Evolutionary conservation across 2,113 vertebrate species (phyloP).

Genomic region (Smithornis capensis): DNA sequence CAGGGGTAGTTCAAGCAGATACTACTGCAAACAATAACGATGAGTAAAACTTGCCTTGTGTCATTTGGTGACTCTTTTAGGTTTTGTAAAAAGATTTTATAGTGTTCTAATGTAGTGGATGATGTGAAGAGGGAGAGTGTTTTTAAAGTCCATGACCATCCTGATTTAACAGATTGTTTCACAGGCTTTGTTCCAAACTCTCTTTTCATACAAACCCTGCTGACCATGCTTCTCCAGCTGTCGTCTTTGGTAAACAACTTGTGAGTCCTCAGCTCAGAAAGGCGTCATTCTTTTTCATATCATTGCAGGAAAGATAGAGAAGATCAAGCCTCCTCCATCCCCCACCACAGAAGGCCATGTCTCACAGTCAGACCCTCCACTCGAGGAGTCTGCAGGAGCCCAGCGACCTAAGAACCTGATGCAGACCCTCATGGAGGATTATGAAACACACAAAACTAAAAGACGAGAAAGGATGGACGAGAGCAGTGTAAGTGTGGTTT

Average conservation of each 20-base stretch:
- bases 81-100: neutral
- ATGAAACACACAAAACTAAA: slow-evolving; percentile 94
- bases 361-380: slow-evolving; percentile 75
- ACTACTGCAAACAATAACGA: neutral
- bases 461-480: slow-evolving; percentile 91
- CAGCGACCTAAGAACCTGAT: slow-evolving; percentile 92
- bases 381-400: slow-evolving; percentile 84
- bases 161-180: neutral
- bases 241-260: neutral
- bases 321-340: slow-evolving; percentile 86
- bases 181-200: neutral
- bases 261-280: slow-evolving; percentile 45
- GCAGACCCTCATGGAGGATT: slow-evolving; percentile 98
- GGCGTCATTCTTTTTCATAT: slow-evolving; percentile 52
- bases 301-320: slow-evolving; percentile 94
- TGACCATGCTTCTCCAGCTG: neutral
- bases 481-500: slow-evolving; percentile 85
- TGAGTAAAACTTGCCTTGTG: neutral
- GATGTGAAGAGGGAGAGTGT: neutral
- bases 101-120: neutral
- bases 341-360: slow-evolving; percentile 85
- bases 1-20: neutral
- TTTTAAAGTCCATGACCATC: neutral
- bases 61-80: neutral
- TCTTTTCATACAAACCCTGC: neutral